phyloP scores from a whole-genome alignment of 2,797 vertebrate species.

The Syncerus caffer region DNA sequence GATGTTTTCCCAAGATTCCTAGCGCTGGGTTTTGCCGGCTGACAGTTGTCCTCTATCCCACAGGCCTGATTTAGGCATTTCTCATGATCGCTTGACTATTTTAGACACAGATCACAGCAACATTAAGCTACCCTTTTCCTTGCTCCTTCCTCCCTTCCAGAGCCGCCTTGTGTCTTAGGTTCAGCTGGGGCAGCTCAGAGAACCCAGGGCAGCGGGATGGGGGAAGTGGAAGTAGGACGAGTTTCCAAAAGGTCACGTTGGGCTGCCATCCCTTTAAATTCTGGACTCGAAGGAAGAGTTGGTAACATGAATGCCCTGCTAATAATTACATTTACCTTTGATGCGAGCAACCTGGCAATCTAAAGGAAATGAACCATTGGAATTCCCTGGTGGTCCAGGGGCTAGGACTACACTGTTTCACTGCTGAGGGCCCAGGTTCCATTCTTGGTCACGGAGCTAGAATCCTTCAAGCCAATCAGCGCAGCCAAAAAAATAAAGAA shows the following conservation, averaged over 20 bases:
- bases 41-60: not conserved
- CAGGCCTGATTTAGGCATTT: not conserved
- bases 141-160: not conserved
- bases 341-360: not conserved
- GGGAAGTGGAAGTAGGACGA: not conserved
- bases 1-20: not conserved
- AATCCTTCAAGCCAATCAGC: accelerated
- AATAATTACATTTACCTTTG: not conserved
- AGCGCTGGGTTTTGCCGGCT: not conserved
- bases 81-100: not conserved
- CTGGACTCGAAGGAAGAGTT: not conserved
- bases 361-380: not conserved
- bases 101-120: not conserved
- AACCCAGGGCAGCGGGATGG: not conserved
- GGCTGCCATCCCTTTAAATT: not conserved
- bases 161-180: not conserved
- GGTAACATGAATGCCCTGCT: not conserved
- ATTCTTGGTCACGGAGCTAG: not conserved
- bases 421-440: not conserved
- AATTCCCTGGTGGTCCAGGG: not conserved
- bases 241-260: not conserved
- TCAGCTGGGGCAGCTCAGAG: not conserved
- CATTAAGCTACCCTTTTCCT: not conserved
- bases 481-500: not conserved
- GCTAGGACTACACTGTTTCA: not conserved